Percentiles rank a stretch among this genome's conserved stretches.
Evolutionary conservation across 1,140 invertebrate genomes (phyloP).

Genomic region (Neuroterus valhalla): DNA sequence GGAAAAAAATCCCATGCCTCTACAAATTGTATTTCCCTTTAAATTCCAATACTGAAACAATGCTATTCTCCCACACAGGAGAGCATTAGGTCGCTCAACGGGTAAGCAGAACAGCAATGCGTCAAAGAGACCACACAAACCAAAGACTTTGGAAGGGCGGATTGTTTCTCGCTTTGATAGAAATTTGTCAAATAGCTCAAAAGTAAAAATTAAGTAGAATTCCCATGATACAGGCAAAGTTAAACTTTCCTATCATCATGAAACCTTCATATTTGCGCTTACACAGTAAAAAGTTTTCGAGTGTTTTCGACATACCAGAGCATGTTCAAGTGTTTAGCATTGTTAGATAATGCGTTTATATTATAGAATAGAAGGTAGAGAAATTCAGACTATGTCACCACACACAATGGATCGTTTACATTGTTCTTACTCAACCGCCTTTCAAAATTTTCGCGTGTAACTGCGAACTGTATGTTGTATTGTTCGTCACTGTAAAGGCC

Average conservation of each 20-base stretch:
- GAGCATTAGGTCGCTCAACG: constrained; percentile 22
- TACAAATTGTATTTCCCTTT: constrained; percentile 6
- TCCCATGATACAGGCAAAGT: background rate
- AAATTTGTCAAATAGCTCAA: constrained; percentile 26
- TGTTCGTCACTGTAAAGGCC: constrained; percentile 9
- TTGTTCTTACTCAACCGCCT: background rate
- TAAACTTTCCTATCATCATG: background rate
- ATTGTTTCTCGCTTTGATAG: constrained; percentile 23
- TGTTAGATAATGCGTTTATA: background rate
- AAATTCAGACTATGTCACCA: constrained; percentile 12
- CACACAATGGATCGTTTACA: constrained; percentile 3
- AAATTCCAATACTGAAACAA: background rate
- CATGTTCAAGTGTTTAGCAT: background rate
- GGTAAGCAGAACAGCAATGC: constrained; percentile 9
- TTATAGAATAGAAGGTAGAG: background rate
- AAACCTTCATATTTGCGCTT: background rate
- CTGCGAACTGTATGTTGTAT: background rate
- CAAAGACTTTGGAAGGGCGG: constrained; percentile 16
- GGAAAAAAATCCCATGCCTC: too few species aligned
- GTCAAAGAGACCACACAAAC: constrained; percentile 27
- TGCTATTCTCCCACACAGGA: constrained; percentile 4
- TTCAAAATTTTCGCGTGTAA: constrained; percentile 18
- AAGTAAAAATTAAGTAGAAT: constrained; percentile 30
- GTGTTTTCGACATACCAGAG: background rate
- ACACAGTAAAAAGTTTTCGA: background rate